Evolutionary conservation across 2,797 vertebrate genomes (phyloP).

Genomic region (Hoplostethus atlanticus): DNA sequence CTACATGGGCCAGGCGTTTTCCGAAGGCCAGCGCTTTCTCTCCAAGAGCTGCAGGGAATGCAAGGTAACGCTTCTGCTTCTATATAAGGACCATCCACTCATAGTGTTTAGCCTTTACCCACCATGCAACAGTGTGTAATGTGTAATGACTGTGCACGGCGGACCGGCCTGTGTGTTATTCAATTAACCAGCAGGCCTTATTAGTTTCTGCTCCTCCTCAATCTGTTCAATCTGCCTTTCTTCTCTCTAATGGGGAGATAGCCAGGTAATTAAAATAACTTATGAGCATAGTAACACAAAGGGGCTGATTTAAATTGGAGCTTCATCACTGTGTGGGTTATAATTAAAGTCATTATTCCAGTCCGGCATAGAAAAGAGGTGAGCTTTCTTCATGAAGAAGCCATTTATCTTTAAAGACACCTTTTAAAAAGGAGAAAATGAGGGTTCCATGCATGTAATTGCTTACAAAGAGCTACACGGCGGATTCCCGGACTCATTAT

Average conservation of each 20-base stretch:
- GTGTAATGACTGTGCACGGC: conserved; percentile 10
- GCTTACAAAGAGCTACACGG: conserved; percentile 42
- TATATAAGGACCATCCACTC: background rate
- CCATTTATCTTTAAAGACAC: conserved; percentile 66
- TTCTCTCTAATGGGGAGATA: conserved; percentile 43
- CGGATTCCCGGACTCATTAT: conserved; percentile 54
- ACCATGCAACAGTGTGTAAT: conserved; percentile 1
- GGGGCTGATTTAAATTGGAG: conserved; percentile 47
- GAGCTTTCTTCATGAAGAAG: conserved; percentile 37
- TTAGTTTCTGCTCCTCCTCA: conserved; percentile 51
- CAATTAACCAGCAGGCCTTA: conserved; percentile 58
- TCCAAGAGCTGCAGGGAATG: conserved; percentile 93
- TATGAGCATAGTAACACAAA: conserved; percentile 66
- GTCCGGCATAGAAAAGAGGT: conserved; percentile 50
- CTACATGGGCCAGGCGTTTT: conserved; percentile 90
- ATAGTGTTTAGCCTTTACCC: conserved; percentile 1
- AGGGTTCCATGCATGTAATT: conserved; percentile 49
- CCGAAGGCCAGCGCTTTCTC: conserved; percentile 91
- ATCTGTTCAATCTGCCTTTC: conserved; percentile 62
- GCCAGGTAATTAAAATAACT: conserved; percentile 73
- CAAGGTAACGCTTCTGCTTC: conserved; percentile 83
- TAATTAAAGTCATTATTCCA: conserved; percentile 76
- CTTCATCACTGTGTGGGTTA: conserved; percentile 60
- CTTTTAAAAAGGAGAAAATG: conserved; percentile 47
- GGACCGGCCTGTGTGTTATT: conserved; percentile 45